These are phyloP conservation scores for Homarus americanus DNA, from an alignment of 1,140 invertebrate species.

Conservation along the genomic window DNA sequence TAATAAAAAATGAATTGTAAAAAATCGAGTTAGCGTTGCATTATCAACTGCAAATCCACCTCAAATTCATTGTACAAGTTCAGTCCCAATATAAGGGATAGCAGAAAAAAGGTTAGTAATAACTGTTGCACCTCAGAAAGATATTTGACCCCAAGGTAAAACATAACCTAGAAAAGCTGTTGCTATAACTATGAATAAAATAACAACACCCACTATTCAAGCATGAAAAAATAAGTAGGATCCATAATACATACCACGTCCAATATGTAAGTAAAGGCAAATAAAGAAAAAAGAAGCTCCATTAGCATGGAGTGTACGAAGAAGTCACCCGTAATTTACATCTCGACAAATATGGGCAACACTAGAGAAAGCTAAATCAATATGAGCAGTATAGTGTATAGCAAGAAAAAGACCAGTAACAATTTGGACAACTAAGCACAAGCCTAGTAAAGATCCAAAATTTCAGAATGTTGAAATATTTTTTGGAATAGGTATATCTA, in stretches of 20 bases:
- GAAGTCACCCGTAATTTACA: constrained; percentile 79
- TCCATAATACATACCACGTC: constrained; percentile 77
- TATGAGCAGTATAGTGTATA: constrained; percentile 82
- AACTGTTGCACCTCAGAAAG: constrained; percentile 85
- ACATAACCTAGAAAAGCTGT: constrained; percentile 86
- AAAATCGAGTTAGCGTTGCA: constrained; percentile 85
- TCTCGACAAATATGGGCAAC: constrained; percentile 77
- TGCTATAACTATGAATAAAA: constrained; percentile 83
- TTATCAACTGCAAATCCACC: constrained; percentile 85
- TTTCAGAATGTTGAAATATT: too few species aligned
- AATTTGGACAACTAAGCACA: constrained; percentile 82
- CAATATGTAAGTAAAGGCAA: constrained; percentile 77
- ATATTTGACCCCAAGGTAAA: constrained; percentile 86
- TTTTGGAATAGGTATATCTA: constrained; percentile 14
- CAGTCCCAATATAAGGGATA: constrained; percentile 82
- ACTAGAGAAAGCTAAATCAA: constrained; percentile 81
- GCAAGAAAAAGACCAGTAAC: constrained; percentile 82
- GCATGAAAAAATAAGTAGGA: constrained; percentile 78
- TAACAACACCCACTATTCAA: constrained; percentile 81
- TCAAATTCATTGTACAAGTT: constrained; percentile 84
- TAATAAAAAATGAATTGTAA: constrained; percentile 85
- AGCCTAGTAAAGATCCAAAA: too few species aligned
- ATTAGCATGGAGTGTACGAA: constrained; percentile 82
- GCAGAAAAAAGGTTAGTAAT: constrained; percentile 86
- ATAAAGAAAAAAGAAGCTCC: constrained; percentile 78